These are phyloP conservation scores for Menura novaehollandiae DNA, from an alignment of 2,113 vertebrate genomes.

Conservation along the genomic window DNA sequence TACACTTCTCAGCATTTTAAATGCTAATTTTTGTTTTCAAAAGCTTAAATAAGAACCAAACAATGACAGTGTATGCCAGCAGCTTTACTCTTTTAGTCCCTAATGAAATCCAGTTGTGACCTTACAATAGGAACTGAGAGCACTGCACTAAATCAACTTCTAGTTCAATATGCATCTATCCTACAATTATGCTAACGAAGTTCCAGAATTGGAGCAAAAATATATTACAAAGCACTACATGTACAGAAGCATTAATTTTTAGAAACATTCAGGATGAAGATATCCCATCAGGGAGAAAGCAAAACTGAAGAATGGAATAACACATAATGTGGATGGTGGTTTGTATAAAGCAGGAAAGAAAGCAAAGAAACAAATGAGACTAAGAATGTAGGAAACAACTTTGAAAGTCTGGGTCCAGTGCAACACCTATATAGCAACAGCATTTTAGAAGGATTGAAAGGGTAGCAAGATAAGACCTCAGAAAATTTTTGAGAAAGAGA, in stretches of 20 bases:
- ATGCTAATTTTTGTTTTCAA: not conserved
- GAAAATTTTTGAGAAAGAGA: not conserved
- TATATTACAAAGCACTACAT: not conserved
- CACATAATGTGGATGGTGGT: not conserved
- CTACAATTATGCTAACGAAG: not conserved
- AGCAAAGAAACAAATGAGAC: not conserved
- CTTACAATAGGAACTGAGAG: not conserved
- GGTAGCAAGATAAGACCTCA: not conserved
- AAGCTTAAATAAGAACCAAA: not conserved
- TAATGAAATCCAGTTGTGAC: not conserved
- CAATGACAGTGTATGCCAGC: not conserved
- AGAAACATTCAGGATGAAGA: not conserved
- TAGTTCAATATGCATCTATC: not conserved
- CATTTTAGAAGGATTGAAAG: not conserved
- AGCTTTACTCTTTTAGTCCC: not conserved
- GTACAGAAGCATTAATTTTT: not conserved
- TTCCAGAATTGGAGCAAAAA: not conserved
- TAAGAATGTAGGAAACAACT: not conserved
- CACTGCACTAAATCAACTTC: not conserved
- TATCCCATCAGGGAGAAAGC: not conserved
- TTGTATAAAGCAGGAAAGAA: not conserved
- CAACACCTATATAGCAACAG: not conserved
- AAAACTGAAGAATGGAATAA: not conserved
- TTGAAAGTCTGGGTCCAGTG: not conserved
- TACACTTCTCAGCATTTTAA: not conserved